Base-by-base conservation (phyloP, 1,140 invertebrate species). In the Hyles vespertilio region DNA sequence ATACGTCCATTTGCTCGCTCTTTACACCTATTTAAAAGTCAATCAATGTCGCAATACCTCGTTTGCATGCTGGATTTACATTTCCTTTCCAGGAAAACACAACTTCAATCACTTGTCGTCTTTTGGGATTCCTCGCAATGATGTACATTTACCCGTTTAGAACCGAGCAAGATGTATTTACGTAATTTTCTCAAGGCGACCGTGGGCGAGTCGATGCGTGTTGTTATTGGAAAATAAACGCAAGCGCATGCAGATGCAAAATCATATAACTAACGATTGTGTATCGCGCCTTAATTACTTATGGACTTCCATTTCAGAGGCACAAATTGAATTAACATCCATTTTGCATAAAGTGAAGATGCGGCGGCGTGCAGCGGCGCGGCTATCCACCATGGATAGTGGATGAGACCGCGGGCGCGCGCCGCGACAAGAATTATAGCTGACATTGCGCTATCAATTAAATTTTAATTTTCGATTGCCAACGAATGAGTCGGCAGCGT, bases 311-410 rank as follows among this genome's bases (percentile, higher is more conserved):
- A 33, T 65, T 76, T 61, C 61, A 63, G 64, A 66, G 74, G 74
- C 72, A 74, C 72, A 81, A 85, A 85, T 85, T 85, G 76, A 85
- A 83, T 83, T 82, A 79, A 71, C 72, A 79, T 82, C 71, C 77
- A 70, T 70, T 86, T 84, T 86, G 78, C 79, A 86, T 84, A 86
- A 83, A 84, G 69, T 66, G 64, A 43, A 52, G 47, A 32, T 48
- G 60, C 64, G 63, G 69, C 62, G 65, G 51, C 67, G 59, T 57
- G 53, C 65, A 56, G 65, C 63, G 61, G 51, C 51, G 59, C 64
- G 47, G 46, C 12, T 10, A 52, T 50, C 34, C 49, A 43, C 11
- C n/a, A n/a, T 11, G 3, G 52, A 36, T 36, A 22, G 43, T 44
- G 34, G 36, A 22, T 22, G 52, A 7, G n/a, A 44, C 36, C 46